Evolutionary conservation across 2,888 invertebrate genomes (phyloP).

Genomic region (Steromphala cineraria): DNA sequence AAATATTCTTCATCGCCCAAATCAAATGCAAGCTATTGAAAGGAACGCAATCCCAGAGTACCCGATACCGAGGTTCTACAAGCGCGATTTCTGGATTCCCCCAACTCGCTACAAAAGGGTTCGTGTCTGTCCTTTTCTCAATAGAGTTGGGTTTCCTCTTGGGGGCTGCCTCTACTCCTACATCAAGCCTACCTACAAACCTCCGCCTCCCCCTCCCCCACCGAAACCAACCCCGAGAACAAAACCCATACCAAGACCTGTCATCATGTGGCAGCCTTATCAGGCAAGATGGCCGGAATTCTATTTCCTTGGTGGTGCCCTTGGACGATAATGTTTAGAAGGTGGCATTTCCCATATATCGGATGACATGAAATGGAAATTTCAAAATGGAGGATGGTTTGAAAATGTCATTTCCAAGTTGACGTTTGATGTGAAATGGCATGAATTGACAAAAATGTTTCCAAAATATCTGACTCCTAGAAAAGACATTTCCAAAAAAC

Average conservation of each 20-base stretch:
- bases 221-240: not conserved
- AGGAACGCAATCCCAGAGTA: too few relatives aligned
- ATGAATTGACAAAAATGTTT: too few relatives aligned
- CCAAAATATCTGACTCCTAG: too few relatives aligned
- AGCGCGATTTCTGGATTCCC: not conserved
- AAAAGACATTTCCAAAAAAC: too few relatives aligned
- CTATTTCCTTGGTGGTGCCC: not conserved
- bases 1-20: too few relatives aligned
- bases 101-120: not conserved
- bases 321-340: not conserved
- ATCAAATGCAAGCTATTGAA: too few relatives aligned
- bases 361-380: too few relatives aligned
- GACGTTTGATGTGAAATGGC: too few relatives aligned
- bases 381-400: too few relatives aligned
- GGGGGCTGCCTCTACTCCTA: slow-evolving; percentile 5
- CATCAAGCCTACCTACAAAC: not conserved
- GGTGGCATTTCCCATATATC: too few relatives aligned
- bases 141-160: not conserved
- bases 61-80: not conserved
- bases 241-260: not conserved
- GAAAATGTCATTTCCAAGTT: too few relatives aligned
- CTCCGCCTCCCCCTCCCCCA: not conserved
- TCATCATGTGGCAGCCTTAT: not conserved
- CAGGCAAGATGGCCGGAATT: slow-evolving; percentile 12
- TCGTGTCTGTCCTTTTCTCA: not conserved